Percentiles rank a stretch among this genome's conserved stretches.
Evolutionary conservation across 2,888 invertebrate species (phyloP).

Genomic region (Himalopsyche kuldschensis): DNA sequence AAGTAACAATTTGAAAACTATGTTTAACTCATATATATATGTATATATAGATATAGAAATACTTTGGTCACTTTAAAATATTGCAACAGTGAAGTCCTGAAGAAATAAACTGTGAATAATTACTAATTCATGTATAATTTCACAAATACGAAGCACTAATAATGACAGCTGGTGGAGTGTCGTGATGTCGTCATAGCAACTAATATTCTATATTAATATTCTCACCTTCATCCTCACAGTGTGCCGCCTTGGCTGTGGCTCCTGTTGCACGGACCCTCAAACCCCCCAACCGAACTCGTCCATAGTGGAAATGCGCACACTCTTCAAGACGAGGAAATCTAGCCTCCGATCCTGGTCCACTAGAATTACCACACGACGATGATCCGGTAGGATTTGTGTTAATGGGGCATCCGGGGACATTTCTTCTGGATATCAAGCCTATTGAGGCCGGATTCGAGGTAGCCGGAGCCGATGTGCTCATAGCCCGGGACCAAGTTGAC

Average conservation of each 20-base stretch:
- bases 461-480: conserved; percentile 37
- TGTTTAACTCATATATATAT: no score
- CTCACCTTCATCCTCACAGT: conserved; percentile 48
- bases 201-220: no score
- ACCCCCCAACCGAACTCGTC: conserved; percentile 86
- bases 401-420: neutral
- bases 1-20: no score
- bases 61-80: no score
- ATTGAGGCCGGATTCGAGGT: conserved; percentile 9
- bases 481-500: conserved; percentile 25
- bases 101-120: no score
- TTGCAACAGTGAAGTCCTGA: no score
- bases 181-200: no score
- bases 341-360: neutral
- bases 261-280: conserved; percentile 58
- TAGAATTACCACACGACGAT: neutral
- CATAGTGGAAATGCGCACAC: conserved; percentile 98
- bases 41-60: no score
- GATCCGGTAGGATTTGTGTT: neutral
- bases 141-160: no score
- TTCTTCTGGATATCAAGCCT: neutral
- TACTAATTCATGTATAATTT: no score
- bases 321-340: conserved; percentile 90
- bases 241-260: conserved; percentile 46
- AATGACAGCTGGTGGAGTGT: no score